phyloP scores from a whole-genome alignment of 2,113 vertebrate species.

The Melanerpes aurifrons region DNA sequence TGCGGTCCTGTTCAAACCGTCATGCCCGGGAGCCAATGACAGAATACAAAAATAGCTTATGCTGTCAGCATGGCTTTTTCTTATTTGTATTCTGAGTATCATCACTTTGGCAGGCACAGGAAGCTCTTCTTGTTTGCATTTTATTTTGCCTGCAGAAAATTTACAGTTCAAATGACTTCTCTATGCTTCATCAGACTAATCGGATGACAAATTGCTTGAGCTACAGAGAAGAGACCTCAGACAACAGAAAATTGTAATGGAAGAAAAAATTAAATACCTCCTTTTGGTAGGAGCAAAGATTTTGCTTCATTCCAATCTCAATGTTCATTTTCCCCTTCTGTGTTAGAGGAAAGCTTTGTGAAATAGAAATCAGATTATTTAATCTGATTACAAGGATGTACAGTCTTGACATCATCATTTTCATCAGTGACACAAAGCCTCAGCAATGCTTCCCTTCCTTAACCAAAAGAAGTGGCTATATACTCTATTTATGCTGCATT shows the following conservation, averaged over 20 bases:
- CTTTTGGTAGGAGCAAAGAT: conserved; percentile 35
- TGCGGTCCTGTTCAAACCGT: conserved; percentile 72
- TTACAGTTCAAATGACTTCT: conserved; percentile 79
- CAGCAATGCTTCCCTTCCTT: background rate
- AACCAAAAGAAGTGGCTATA: background rate
- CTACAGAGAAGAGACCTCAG: conserved; percentile 71
- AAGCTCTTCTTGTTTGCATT: conserved; percentile 79
- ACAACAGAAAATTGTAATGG: conserved; percentile 63
- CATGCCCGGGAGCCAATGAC: conserved; percentile 68
- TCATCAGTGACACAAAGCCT: background rate
- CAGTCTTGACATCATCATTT: conserved; percentile 1
- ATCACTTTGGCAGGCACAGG: conserved; percentile 81
- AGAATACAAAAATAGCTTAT: conserved; percentile 82
- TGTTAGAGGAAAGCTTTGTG: background rate
- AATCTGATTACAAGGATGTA: conserved; percentile 33
- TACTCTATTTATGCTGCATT: background rate
- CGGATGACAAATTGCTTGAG: conserved; percentile 78
- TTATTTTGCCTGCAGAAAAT: conserved; percentile 82
- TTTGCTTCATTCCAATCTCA: background rate
- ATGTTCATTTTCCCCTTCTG: background rate
- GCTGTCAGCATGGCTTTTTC: conserved; percentile 83
- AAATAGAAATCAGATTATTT: conserved; percentile 43
- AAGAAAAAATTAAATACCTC: conserved; percentile 31
- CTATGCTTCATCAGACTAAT: conserved; percentile 79
- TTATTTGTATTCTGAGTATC: conserved; percentile 84